Percentiles rank a stretch among this genome's conserved stretches.
These are phyloP conservation scores for Upupa epops DNA, from an alignment of 2,113 vertebrate species.

Conservation along the genomic window DNA sequence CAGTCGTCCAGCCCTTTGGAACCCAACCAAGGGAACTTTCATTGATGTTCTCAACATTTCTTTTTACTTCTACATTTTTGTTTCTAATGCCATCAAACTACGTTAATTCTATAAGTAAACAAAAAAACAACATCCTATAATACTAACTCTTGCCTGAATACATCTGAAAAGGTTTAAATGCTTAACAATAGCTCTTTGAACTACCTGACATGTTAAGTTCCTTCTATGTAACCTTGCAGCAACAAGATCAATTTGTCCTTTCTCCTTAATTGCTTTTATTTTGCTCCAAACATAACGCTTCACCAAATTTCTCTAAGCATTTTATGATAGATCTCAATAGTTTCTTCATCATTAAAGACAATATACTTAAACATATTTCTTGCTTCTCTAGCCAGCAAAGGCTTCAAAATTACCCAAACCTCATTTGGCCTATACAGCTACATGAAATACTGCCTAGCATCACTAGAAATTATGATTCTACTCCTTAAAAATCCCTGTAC, in stretches of 20 bases:
- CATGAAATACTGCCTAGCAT: not conserved
- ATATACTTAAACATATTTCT: not conserved
- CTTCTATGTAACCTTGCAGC: not conserved
- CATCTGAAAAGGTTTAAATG: not conserved
- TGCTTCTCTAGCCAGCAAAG: not conserved
- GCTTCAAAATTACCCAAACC: conserved; percentile 6
- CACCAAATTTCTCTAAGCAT: not conserved
- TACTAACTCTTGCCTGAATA: not conserved
- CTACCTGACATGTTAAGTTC: not conserved
- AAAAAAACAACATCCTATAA: not conserved
- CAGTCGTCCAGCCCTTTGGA: too few relatives aligned
- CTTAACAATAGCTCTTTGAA: not conserved
- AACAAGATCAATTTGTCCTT: not conserved
- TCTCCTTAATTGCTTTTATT: not conserved
- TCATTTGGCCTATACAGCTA: not conserved
- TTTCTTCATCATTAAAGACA: not conserved
- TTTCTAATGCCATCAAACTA: not conserved
- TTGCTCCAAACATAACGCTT: not conserved
- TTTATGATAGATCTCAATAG: not conserved
- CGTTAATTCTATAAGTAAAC: not conserved
- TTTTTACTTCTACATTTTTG: not conserved
- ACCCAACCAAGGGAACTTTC: too few relatives aligned
- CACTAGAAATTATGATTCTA: not conserved
- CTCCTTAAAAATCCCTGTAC: not conserved
- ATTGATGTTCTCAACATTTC: not conserved